phyloP scores from a whole-genome alignment of 92 coral and sea anemone species.

The Porites evermanni region DNA sequence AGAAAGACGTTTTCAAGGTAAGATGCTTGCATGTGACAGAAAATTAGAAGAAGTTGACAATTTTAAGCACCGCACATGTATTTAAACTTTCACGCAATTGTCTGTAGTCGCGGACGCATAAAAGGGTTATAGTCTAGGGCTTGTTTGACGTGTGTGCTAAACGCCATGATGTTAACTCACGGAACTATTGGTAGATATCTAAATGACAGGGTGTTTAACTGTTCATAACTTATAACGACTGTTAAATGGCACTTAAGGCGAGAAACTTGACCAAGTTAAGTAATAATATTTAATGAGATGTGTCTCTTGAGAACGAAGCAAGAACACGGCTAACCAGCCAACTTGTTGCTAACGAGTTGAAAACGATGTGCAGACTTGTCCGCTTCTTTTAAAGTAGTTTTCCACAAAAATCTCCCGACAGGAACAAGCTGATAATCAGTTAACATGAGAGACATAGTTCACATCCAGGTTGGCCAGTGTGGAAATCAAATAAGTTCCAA shows the following conservation, averaged over 20 bases:
- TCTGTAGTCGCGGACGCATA: background rate
- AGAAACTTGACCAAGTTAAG: conserved; percentile 33
- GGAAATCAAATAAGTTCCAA: conserved; percentile 88
- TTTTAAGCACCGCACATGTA: background rate
- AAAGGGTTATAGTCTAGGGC: background rate
- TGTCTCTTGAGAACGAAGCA: conserved; percentile 31
- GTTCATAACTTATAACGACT: conserved; percentile 20
- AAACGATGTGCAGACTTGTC: background rate
- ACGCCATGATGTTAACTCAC: background rate
- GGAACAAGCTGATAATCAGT: conserved; percentile 21
- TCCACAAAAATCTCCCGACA: background rate
- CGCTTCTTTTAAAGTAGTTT: background rate
- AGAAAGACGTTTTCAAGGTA: conserved; percentile 24
- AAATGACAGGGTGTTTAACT: conserved; percentile 7
- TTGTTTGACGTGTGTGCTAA: background rate
- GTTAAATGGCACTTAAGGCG: conserved; percentile 27
- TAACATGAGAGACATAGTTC: conserved; percentile 88
- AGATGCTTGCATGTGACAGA: background rate
- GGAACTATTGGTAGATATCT: background rate
- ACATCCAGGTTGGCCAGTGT: conserved; percentile 90
- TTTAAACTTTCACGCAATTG: background rate
- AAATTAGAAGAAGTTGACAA: background rate
- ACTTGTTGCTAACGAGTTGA: background rate
- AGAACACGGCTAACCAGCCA: background rate
- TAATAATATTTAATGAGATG: conserved; percentile 56